These are phyloP conservation scores for Percopsis transmontana DNA, from an alignment of 2,113 vertebrate species.

Conservation along the genomic window DNA sequence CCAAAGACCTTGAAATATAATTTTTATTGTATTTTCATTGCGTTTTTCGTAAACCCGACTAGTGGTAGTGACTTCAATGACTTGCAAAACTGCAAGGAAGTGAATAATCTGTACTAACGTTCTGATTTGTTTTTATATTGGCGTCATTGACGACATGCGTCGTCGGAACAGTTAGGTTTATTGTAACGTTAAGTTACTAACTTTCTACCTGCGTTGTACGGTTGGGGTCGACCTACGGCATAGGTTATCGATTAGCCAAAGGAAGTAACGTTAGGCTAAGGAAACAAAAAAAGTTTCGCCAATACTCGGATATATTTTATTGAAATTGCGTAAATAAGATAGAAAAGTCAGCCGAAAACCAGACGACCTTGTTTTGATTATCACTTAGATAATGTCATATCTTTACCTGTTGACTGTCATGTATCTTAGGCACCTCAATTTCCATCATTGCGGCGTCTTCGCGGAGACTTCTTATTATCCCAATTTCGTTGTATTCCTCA, in stretches of 20 bases:
- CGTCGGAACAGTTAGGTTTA: not conserved
- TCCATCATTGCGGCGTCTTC: slow-evolving; percentile 72
- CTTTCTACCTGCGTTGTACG: slow-evolving; percentile 1
- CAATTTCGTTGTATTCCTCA: slow-evolving; percentile 33
- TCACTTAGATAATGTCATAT: slow-evolving; percentile 7
- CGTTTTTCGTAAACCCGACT: not conserved
- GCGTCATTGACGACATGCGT: not conserved
- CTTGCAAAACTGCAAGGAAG: slow-evolving; percentile 47
- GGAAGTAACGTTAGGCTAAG: not conserved
- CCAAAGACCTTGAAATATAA: not conserved
- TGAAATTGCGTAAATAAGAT: not conserved
- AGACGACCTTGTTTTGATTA: not conserved
- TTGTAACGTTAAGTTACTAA: not conserved
- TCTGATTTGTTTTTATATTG: not conserved
- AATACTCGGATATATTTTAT: not conserved
- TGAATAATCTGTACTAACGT: not conserved
- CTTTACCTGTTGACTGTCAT: slow-evolving; percentile 80
- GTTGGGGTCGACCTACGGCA: not conserved
- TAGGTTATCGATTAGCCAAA: not conserved
- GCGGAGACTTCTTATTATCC: slow-evolving; percentile 18
- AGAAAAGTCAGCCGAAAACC: not conserved
- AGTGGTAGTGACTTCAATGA: slow-evolving; percentile 27
- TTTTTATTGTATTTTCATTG: too few species aligned
- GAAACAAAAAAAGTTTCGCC: not conserved
- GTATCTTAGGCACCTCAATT: slow-evolving; percentile 69